phyloP scores from a whole-genome alignment of 2,113 vertebrate species.

The Ancistrus triradiatus region DNA sequence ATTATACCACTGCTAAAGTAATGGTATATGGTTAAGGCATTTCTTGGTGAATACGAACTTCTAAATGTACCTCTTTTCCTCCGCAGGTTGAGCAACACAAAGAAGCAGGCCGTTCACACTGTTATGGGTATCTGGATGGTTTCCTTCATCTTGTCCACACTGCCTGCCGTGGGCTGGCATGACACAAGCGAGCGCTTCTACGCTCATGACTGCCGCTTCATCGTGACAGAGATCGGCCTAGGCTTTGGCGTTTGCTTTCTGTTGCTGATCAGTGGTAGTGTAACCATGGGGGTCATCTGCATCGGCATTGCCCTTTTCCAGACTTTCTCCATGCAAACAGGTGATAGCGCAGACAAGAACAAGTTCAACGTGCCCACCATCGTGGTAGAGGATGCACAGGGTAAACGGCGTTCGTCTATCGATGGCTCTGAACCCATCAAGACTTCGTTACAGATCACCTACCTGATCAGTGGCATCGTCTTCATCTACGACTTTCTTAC shows the following conservation, averaged over 20 bases:
- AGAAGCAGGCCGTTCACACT: constrained; percentile 89
- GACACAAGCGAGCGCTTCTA: constrained; percentile 87
- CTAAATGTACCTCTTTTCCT: background rate
- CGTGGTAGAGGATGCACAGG: constrained; percentile 88
- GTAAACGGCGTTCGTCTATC: constrained; percentile 87
- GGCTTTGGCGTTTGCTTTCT: constrained; percentile 91
- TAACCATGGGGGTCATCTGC: constrained; percentile 83
- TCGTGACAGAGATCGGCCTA: constrained; percentile 88
- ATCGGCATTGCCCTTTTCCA: constrained; percentile 86
- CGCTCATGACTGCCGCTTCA: constrained; percentile 83
- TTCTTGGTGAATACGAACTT: too few relatives aligned
- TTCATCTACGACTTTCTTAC: constrained; percentile 89
- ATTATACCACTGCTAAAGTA: too few relatives aligned
- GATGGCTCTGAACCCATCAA: constrained; percentile 85
- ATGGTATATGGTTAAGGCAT: too few relatives aligned
- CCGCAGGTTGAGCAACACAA: constrained; percentile 85
- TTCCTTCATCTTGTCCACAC: constrained; percentile 86
- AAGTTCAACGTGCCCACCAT: constrained; percentile 88
- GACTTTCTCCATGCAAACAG: constrained; percentile 75
- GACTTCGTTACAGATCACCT: constrained; percentile 88
- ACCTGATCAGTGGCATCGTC: constrained; percentile 84
- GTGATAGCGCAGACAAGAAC: constrained; percentile 69
- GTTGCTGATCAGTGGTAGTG: constrained; percentile 83
- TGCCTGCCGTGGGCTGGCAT: constrained; percentile 91
- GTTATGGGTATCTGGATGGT: constrained; percentile 97